Base-by-base conservation (phyloP, 2,888 invertebrate genomes). In the Papilio demoleus region DNA sequence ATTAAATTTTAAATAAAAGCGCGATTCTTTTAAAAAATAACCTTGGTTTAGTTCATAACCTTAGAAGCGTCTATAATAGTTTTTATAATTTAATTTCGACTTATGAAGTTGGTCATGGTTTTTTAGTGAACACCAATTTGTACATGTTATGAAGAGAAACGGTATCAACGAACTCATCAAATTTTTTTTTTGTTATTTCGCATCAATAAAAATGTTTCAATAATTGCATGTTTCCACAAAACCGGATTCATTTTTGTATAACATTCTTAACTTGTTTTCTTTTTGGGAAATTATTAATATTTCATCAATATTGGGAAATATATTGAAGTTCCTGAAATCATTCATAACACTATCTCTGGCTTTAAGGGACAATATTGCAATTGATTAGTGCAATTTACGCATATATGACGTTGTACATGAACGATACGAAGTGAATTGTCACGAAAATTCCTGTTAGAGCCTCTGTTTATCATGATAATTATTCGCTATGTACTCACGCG, bases 41-140 rank as follows among this genome's bases (percentile, higher is more conserved):
- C 88, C 88, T 88, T 88, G 88, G 83, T 83, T 78, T 76, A 85
- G 88, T 88, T 88, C 86, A 88, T 85, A 86, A 87, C 79, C 85
- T 76, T 78, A 70, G 70, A 63, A 63, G 77, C 75, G 76, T 74
- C 70, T 77, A 78, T 80, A 75, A 73, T 75, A 66, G 70, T 76
- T 74, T 75, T 85, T 86, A 77, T 78, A 73, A 78, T 77, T 80
- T 79, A 79, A 81, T 78, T 80, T 76, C 77, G 75, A 76, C 73
- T 77, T 77, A 76, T 77, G 75, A 71, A 76, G 76, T 80, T 79
- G 79, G 77, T 84, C 79, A 82, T 78, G 76, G 76, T 82, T 86
- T 86, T 86, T 87, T 84, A 76, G 75, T 76, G 77, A 73, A 70
- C 72, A 77, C 76, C 75, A 73, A 61, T 61, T 67, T 61, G 11